A percentile compares a stretch with the other conserved stretches of the same genome.
phyloP scores from a whole-genome alignment of 1,140 invertebrate species.

The Drosophila truncata region DNA sequence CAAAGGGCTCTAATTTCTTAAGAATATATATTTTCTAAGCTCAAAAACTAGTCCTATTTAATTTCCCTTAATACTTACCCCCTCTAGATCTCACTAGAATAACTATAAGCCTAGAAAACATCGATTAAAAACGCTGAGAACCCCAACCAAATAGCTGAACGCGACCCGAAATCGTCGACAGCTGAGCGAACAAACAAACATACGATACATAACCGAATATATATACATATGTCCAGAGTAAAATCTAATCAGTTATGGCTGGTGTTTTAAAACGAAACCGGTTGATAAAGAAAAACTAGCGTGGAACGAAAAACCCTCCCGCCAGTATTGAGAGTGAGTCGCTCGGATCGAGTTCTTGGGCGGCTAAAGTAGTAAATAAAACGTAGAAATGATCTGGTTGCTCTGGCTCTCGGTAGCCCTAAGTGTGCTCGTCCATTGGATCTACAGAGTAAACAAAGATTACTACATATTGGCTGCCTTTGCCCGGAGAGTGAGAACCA shows the following conservation, averaged over 20 bases:
- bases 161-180: not conserved
- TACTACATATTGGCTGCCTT: constrained; percentile 49
- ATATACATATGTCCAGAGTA: not conserved
- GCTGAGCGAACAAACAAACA: constrained; percentile 12
- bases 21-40: not conserved
- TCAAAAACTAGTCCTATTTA: not conserved
- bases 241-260: constrained; percentile 31
- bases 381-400: constrained; percentile 12
- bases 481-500: constrained; percentile 40
- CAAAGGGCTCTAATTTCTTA: too few species aligned
- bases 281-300: constrained; percentile 16
- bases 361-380: not conserved
- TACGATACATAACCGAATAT: constrained; percentile 3
- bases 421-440: constrained; percentile 35
- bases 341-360: not conserved
- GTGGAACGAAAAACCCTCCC: not conserved
- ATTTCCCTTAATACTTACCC: not conserved
- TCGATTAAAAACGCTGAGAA: not conserved
- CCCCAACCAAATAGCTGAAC: not conserved
- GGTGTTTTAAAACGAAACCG: constrained; percentile 15
- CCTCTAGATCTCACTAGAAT: not conserved
- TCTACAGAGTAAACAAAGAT: constrained; percentile 55
- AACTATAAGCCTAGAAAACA: not conserved
- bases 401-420: constrained; percentile 37
- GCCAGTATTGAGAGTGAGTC: constrained; percentile 14